These are phyloP conservation scores for Morus bassanus DNA, from an alignment of 2,797 vertebrate species.

Conservation along the genomic window DNA sequence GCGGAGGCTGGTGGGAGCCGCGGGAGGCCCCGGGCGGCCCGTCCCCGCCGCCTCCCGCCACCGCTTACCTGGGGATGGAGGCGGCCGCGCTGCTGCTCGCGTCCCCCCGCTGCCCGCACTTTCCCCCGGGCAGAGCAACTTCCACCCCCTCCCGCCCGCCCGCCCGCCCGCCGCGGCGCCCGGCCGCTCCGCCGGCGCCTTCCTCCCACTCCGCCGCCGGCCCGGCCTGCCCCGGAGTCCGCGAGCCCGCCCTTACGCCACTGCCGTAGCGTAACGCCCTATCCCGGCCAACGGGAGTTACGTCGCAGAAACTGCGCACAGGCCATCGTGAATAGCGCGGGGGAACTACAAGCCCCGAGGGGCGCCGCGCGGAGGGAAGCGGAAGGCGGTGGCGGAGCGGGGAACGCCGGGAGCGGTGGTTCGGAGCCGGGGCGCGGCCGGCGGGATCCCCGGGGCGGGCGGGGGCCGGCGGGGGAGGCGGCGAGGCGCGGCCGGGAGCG, in stretches of 20 bases:
- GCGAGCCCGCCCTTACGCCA: slow-evolving; percentile 46
- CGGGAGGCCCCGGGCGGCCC: neutral
- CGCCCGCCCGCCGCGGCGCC: neutral
- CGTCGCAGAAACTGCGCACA: slow-evolving; percentile 55
- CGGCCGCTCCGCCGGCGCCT: neutral
- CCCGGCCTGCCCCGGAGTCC: neutral
- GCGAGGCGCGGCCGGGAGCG: neutral
- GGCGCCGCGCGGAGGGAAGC: neutral
- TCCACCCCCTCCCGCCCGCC: neutral
- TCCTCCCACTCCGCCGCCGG: neutral
- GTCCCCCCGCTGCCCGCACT: neutral
- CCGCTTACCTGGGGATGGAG: neutral
- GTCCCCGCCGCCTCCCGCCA: neutral
- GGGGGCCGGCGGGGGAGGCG: neutral
- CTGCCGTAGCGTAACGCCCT: slow-evolving; percentile 61
- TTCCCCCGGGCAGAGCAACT: neutral
- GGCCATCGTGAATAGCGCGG: slow-evolving; percentile 38
- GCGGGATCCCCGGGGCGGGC: no score
- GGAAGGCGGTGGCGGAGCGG: neutral
- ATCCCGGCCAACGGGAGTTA: neutral
- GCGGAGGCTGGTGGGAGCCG: neutral
- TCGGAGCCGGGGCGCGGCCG: no score
- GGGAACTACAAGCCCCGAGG: slow-evolving; percentile 65
- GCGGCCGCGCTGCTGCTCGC: neutral
- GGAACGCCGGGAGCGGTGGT: neutral